Evolutionary conservation across 2,113 vertebrate species (phyloP).

Genomic region (Dendropsophus ebraccatus): DNA sequence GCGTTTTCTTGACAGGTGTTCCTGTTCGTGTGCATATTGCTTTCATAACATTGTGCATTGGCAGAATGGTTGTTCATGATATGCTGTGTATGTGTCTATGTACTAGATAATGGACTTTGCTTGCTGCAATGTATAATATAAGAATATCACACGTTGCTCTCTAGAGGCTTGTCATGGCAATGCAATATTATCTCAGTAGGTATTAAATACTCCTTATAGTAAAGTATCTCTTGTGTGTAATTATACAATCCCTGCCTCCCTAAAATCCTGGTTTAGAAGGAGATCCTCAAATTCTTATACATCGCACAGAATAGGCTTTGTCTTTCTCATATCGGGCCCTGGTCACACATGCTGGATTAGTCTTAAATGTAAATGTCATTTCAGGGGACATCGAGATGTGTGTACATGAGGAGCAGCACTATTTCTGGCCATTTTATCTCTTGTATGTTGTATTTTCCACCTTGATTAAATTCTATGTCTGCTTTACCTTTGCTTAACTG

Average conservation of each 20-base stretch:
- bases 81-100: background rate
- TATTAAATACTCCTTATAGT: background rate
- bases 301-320: no score
- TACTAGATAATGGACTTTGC: background rate
- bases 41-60: background rate
- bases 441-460: no score
- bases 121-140: background rate
- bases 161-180: background rate
- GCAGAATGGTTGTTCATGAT: background rate
- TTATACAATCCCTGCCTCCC: background rate
- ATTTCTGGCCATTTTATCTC: no score
- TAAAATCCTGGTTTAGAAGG: background rate
- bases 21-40: background rate
- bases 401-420: no score
- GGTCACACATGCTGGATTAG: no score
- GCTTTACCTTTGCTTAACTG: no score
- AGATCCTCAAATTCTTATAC: background rate
- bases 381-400: no score
- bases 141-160: background rate
- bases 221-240: background rate
- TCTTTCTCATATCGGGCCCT: no score
- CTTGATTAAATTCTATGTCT: no score
- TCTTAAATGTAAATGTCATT: no score
- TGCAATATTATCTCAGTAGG: slow-evolving; percentile 3
- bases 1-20: background rate